phyloP scores from a whole-genome alignment of 1,140 invertebrate species.

The Saxidomus purpurata region DNA sequence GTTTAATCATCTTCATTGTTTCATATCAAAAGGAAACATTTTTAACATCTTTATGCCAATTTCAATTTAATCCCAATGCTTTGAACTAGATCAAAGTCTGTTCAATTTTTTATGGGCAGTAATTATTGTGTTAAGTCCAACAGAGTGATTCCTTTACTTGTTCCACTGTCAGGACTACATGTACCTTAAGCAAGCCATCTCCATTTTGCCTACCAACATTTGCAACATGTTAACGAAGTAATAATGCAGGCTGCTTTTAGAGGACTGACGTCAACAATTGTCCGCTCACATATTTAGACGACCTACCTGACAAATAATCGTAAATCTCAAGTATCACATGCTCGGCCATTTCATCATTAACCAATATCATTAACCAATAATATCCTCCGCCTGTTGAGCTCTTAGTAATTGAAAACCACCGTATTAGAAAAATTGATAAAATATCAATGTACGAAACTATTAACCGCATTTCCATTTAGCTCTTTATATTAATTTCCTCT shows the following conservation, averaged over 20 bases:
- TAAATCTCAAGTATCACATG: not conserved
- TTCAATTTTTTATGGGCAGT: too few relatives aligned
- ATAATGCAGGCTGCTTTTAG: not conserved
- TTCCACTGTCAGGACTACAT: too few relatives aligned
- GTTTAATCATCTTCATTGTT: too few relatives aligned
- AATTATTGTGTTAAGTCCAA: too few relatives aligned
- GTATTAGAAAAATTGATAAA: not conserved
- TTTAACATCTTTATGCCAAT: too few relatives aligned
- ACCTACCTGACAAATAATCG: not conserved
- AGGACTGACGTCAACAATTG: not conserved
- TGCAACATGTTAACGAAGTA: not conserved
- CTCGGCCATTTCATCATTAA: not conserved
- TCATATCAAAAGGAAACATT: too few relatives aligned
- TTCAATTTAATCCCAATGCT: too few relatives aligned
- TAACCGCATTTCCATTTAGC: slow-evolving; percentile 4
- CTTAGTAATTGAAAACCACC: not conserved
- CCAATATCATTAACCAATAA: not conserved
- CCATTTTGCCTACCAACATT: not conserved
- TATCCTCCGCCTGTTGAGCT: not conserved
- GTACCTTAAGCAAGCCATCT: not conserved
- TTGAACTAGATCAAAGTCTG: too few relatives aligned
- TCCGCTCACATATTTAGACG: not conserved
- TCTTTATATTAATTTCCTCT: not conserved
- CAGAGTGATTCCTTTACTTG: too few relatives aligned
- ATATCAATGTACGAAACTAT: not conserved